Conservation (phyloP, 1,140 invertebrate species). For the Caenorhabditis inopinata region DNA sequence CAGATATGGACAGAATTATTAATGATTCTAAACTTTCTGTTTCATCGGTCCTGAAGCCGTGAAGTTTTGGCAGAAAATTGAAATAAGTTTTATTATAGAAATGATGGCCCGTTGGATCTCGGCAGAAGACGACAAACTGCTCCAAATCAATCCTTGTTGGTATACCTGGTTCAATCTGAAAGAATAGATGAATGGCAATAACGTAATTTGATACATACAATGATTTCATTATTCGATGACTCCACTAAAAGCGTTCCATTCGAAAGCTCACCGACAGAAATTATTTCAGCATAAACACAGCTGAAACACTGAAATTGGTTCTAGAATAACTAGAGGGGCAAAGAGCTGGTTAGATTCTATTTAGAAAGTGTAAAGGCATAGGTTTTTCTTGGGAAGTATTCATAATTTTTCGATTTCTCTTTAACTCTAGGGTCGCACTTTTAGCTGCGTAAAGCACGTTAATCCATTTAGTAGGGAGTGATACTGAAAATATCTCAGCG, state of each 20-base stretch:
- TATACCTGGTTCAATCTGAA: background rate
- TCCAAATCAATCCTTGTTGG: background rate
- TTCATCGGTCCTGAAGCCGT: no score
- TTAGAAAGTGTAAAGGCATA: no score
- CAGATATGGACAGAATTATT: background rate
- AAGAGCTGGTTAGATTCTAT: no score
- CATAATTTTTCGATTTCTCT: no score
- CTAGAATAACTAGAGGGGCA: no score
- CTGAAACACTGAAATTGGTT: background rate
- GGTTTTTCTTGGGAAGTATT: no score
- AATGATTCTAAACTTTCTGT: background rate
- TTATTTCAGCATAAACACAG: constrained; percentile 3
- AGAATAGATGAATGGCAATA: no score
- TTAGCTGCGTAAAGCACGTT: no score
- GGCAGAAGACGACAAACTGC: background rate
- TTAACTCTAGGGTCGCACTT: no score
- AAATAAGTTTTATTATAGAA: constrained; percentile 11
- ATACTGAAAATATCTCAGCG: no score
- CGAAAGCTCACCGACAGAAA: background rate
- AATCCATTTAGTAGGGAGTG: no score
- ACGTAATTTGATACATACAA: no score
- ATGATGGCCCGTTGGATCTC: background rate
- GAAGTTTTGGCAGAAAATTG: background rate
- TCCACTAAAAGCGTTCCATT: background rate
- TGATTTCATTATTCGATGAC: background rate